Evolutionary conservation across 1,140 invertebrate species (phyloP), one percentile per base, ranked within the genome.

Genomic region (Temnothorax nylanderi): DNA sequence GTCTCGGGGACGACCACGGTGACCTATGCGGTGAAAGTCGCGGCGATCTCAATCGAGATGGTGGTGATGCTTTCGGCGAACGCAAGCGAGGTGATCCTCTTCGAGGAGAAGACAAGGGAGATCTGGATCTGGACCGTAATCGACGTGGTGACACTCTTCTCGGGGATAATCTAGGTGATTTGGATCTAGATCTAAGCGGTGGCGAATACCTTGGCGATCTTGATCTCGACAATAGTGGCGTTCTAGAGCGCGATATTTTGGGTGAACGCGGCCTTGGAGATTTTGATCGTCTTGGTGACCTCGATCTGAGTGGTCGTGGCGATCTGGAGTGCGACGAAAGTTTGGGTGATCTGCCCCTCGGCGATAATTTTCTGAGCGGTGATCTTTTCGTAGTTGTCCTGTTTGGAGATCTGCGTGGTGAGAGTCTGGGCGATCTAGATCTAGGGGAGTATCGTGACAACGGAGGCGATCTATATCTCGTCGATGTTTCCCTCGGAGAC

Each of bases 1-100:
- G 91, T 74, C 90, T 91, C 0, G 94, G 93, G 0, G 94, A 94
- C 0, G 93, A 94, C 94, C 93, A 94, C 0, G 94, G 93, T 2
- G 94, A 81, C 71, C 82, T 85, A 26, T 49, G 90, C 13, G 92
- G 91, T 7, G 92, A 92, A 21, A 85, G 54, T 89, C 88, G 89
- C 0, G 93, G 93, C 7, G 92, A 91, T 54, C 89, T 86, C 11
- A 81, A 65, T 0, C 89, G 74, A 10, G 65, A 81, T 34, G 92
- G 81, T 0, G 93, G 93, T 5, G 93, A 91, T 34, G 72, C 11
- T 86, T 90, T 91, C 0, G 92, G 92, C 8, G 92, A 92, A 16
- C 89, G 62, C 8, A 74, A 82, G 13, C 89, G 86, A 16, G 90
- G 76, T 6, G 89, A 91, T 0, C 47, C 34, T 49, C 87, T 88